Evolutionary conservation across 2,888 invertebrate species (phyloP).

Genomic region (Crocallis elinguaria): DNA sequence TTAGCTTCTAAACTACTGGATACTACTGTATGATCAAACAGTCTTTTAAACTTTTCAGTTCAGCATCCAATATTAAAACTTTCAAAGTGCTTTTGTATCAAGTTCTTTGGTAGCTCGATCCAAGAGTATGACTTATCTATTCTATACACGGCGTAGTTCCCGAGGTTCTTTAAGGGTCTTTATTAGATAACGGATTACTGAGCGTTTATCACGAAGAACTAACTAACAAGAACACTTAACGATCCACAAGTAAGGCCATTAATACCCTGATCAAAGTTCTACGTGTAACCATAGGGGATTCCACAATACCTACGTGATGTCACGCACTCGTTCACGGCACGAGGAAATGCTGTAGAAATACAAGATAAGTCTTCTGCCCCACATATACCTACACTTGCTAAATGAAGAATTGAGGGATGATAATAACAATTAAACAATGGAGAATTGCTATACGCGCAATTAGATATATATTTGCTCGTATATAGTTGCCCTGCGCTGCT

Average conservation of each 20-base stretch:
- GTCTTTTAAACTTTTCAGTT: no score
- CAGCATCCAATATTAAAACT: no score
- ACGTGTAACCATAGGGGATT: slow-evolving; percentile 10
- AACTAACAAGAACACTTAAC: slow-evolving; percentile 30
- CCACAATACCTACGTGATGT: slow-evolving; percentile 15
- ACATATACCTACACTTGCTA: not conserved
- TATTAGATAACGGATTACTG: slow-evolving; percentile 21
- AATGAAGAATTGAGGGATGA: not conserved
- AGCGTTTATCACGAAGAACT: slow-evolving; percentile 12
- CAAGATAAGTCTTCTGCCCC: slow-evolving; percentile 4
- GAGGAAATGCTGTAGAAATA: slow-evolving; percentile 23
- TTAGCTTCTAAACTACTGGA: no score
- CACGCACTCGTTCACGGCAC: slow-evolving; percentile 23
- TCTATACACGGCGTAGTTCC: slow-evolving; percentile 2
- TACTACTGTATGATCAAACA: no score
- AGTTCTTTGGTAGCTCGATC: not conserved
- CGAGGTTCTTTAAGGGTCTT: slow-evolving; percentile 11
- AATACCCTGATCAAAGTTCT: slow-evolving; percentile 26
- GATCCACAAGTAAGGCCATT: slow-evolving; percentile 26
- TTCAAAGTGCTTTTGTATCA: no score
- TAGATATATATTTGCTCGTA: no score
- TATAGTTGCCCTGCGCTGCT: no score
- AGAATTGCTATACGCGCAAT: no score
- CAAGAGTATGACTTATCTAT: not conserved
- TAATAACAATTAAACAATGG: no score